Evolutionary conservation across 2,888 invertebrate species (phyloP).

Genomic region (Pollenia labialis): DNA sequence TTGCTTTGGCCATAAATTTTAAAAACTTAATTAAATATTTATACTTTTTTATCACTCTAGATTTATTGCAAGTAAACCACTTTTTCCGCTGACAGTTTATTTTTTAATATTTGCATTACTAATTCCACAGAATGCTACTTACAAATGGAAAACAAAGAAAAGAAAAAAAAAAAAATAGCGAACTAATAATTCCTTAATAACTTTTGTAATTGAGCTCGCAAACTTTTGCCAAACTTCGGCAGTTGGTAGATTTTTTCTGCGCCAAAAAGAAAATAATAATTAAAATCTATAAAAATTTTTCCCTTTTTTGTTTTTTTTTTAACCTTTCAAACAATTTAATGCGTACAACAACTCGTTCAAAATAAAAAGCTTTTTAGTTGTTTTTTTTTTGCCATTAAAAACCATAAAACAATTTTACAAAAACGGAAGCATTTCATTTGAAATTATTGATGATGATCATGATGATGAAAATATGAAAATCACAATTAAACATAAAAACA

Average conservation of each 20-base stretch:
- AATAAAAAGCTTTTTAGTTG: not conserved
- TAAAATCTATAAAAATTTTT: slow-evolving; percentile 4
- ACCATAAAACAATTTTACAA: slow-evolving; percentile 19
- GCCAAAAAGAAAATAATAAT: slow-evolving; percentile 18
- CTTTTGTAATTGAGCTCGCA: slow-evolving; percentile 15
- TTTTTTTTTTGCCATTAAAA: slow-evolving; percentile 24
- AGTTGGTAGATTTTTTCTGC: slow-evolving; percentile 5
- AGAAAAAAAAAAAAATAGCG: not conserved
- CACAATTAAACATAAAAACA: slow-evolving; percentile 71
- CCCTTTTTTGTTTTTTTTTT: not conserved
- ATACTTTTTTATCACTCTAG: not conserved
- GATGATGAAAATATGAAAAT: slow-evolving; percentile 50
- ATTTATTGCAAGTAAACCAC: not conserved
- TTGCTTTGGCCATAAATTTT: not conserved
- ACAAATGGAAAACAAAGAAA: not conserved
- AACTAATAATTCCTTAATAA: slow-evolving; percentile 41
- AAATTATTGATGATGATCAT: slow-evolving; percentile 64
- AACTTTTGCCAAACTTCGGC: slow-evolving; percentile 22
- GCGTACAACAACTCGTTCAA: slow-evolving; percentile 14
- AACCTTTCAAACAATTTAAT: slow-evolving; percentile 19
- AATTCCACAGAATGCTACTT: slow-evolving; percentile 10
- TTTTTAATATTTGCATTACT: slow-evolving; percentile 18
- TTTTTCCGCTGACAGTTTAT: not conserved
- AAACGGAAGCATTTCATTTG: slow-evolving; percentile 54
- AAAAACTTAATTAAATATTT: not conserved